A percentile compares a stretch with the other conserved stretches of the same genome.
phyloP scores from a whole-genome alignment of 1,140 invertebrate species.

The Sarcophaga peregrina region DNA sequence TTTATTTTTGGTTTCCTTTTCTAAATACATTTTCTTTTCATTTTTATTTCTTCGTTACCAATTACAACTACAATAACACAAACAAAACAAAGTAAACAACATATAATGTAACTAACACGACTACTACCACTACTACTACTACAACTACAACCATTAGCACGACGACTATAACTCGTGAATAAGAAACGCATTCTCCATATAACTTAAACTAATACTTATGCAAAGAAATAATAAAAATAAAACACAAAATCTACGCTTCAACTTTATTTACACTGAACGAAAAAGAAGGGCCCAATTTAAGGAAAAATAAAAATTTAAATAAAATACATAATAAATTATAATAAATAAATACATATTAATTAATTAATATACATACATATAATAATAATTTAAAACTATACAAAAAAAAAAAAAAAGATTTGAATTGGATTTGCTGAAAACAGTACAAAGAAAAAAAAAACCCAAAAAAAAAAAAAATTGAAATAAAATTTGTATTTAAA shows the following conservation, averaged over 20 bases:
- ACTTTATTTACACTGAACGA: not conserved
- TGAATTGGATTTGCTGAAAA: no score
- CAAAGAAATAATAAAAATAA: not conserved
- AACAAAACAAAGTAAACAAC: not conserved
- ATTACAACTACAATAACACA: not conserved
- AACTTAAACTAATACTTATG: not conserved
- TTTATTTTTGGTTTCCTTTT: not conserved
- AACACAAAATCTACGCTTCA: not conserved
- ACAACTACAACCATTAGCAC: no score
- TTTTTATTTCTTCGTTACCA: not conserved
- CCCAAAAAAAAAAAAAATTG: no score
- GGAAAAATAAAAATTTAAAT: not conserved
- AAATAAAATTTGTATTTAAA: no score
- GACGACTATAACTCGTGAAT: no score
- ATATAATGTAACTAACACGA: no score
- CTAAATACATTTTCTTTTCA: not conserved
- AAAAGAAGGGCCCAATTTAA: slow-evolving; percentile 26
- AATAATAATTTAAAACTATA: not conserved
- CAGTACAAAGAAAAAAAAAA: no score
- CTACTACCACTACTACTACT: no score
- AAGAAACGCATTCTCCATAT: no score
- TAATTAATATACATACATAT: no score
- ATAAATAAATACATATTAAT: not conserved
- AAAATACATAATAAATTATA: not conserved
- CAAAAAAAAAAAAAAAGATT: not conserved